Conservation (phyloP, 1,140 invertebrate genomes). For the Orussus abietinus region DNA sequence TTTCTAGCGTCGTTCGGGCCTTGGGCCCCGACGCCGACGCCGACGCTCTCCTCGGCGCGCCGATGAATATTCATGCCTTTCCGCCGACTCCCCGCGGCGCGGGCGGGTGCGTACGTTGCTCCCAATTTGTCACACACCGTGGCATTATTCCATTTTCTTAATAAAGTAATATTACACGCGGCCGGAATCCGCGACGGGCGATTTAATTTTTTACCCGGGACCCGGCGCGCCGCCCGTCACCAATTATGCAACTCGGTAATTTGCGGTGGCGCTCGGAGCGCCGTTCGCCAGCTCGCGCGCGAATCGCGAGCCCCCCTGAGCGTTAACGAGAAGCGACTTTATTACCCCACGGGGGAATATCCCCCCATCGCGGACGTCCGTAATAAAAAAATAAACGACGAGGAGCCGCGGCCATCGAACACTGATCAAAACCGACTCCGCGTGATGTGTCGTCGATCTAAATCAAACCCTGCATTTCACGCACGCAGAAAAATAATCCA, state of each 20-base stretch:
- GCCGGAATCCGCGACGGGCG: conserved; percentile 21
- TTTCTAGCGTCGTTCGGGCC: no score
- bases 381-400: conserved; percentile 6
- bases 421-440: background rate
- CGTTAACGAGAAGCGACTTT: conserved; percentile 32
- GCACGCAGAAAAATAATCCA: no score
- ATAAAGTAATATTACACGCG: conserved; percentile 46
- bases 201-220: conserved; percentile 28
- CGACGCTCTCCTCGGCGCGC: conserved; percentile 3
- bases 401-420: background rate
- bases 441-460: no score
- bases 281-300: conserved; percentile 15
- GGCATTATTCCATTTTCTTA: conserved; percentile 52
- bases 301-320: background rate
- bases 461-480: no score
- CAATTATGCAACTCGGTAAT: conserved; percentile 46
- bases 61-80: conserved; percentile 48
- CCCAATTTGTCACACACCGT: conserved; percentile 54
- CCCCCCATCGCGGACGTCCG: conserved; percentile 13
- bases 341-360: conserved; percentile 29
- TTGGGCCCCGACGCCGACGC: background rate
- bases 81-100: conserved; percentile 23
- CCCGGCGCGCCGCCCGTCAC: no score
- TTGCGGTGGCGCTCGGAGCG: conserved; percentile 34
- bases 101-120: conserved; percentile 44